phyloP scores from a whole-genome alignment of 2,888 invertebrate species.

The Harpalus rubripes region DNA sequence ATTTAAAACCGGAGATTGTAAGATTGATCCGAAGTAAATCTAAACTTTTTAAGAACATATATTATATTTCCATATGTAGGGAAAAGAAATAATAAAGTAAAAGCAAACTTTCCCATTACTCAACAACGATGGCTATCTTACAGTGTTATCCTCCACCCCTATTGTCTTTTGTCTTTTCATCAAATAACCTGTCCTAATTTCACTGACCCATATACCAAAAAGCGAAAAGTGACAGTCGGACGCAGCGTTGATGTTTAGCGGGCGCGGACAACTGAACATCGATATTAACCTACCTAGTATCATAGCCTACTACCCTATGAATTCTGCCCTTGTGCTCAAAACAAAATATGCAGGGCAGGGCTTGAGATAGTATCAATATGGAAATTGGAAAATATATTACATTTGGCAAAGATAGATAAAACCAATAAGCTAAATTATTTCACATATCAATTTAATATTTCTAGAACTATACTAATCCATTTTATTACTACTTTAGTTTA shows the following conservation, averaged over 20 bases:
- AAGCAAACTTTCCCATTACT: no score
- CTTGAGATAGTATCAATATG: conserved; percentile 18
- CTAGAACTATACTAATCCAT: no score
- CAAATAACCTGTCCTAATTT: conserved; percentile 50
- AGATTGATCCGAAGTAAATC: no score
- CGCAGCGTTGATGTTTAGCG: conserved; percentile 31
- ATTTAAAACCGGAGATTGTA: no score
- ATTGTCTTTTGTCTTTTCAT: conserved; percentile 53
- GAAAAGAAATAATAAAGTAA: no score
- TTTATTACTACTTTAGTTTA: no score
- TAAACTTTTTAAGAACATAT: no score
- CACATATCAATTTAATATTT: no score
- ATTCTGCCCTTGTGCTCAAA: conserved; percentile 15
- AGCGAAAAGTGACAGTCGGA: conserved; percentile 51
- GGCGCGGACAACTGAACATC: conserved; percentile 33
- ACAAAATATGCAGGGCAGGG: conserved; percentile 28
- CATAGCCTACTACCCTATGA: conserved; percentile 14
- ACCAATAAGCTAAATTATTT: no score
- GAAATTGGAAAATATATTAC: background rate
- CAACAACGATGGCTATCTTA: no score
- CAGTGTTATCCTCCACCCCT: background rate
- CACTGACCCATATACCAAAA: conserved; percentile 49
- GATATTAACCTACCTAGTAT: conserved; percentile 27
- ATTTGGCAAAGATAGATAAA: no score
- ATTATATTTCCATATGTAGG: no score